Conservation (phyloP, 2,797 vertebrate genomes). For the Myiotriccus ornatus region DNA sequence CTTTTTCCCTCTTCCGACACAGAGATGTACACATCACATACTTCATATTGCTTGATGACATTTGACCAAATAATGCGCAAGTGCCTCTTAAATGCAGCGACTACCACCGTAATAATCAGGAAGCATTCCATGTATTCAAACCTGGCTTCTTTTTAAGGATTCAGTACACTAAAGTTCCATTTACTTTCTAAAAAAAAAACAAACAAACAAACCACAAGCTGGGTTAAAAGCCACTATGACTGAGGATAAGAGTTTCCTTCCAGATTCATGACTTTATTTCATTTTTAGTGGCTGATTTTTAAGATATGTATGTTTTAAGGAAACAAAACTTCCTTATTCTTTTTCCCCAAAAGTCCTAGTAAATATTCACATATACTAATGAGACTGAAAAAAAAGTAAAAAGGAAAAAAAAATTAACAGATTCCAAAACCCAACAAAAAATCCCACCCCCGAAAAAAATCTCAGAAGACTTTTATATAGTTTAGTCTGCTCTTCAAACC, state of each 20-base stretch:
- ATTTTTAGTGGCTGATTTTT: background rate
- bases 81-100: background rate
- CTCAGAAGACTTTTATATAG: background rate
- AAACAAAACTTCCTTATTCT: fast-evolving
- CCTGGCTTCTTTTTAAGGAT: background rate
- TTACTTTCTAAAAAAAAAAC: background rate
- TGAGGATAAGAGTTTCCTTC: background rate
- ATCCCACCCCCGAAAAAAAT: fast-evolving
- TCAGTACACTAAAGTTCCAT: background rate
- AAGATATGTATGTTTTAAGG: background rate
- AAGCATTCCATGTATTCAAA: background rate
- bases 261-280: background rate
- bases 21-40: background rate
- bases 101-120: background rate
- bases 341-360: background rate
- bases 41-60: background rate
- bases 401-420: too few relatives aligned
- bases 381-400: background rate
- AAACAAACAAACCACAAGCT: background rate
- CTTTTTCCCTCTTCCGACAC: background rate
- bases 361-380: background rate
- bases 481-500: background rate
- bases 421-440: background rate
- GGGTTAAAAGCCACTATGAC: background rate
- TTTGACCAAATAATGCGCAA: background rate